These are phyloP conservation scores for Sisor rabdophorus DNA, from an alignment of 2,113 vertebrate species.

Conservation along the genomic window DNA sequence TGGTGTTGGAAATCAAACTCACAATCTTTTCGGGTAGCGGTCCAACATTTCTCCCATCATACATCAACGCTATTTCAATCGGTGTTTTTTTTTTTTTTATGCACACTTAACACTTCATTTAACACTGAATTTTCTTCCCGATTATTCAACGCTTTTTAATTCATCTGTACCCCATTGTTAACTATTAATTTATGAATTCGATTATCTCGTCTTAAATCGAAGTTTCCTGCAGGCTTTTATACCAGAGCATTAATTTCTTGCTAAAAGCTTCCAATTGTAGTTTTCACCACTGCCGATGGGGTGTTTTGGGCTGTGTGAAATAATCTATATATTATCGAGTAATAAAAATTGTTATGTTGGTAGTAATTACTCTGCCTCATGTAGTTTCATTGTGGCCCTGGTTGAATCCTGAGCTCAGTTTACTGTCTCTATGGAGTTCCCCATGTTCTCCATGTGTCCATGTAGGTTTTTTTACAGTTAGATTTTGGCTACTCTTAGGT, in stretches of 20 bases:
- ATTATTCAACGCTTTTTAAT: background rate
- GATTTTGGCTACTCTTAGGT: too few relatives aligned
- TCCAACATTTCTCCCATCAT: too few relatives aligned
- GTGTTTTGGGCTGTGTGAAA: background rate
- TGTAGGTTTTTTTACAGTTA: too few relatives aligned
- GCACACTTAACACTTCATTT: background rate
- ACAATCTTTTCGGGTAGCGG: too few relatives aligned
- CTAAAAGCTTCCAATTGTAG: constrained; percentile 6
- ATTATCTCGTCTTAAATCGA: background rate
- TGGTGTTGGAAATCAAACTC: too few relatives aligned
- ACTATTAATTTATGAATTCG: background rate
- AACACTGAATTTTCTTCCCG: background rate
- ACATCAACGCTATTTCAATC: too few relatives aligned
- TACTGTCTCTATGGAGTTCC: background rate
- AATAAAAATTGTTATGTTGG: too few relatives aligned
- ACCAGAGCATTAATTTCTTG: background rate
- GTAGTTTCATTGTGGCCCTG: background rate
- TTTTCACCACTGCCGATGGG: background rate
- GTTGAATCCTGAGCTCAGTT: background rate
- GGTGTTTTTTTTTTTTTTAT: too few relatives aligned
- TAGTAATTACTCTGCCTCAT: background rate
- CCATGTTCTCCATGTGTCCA: background rate
- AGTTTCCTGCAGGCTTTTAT: background rate
- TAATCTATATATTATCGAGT: background rate
- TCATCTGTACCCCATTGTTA: background rate